phyloP scores from a whole-genome alignment of 2,797 vertebrate species.

The Neosilurus mollespiculum region DNA sequence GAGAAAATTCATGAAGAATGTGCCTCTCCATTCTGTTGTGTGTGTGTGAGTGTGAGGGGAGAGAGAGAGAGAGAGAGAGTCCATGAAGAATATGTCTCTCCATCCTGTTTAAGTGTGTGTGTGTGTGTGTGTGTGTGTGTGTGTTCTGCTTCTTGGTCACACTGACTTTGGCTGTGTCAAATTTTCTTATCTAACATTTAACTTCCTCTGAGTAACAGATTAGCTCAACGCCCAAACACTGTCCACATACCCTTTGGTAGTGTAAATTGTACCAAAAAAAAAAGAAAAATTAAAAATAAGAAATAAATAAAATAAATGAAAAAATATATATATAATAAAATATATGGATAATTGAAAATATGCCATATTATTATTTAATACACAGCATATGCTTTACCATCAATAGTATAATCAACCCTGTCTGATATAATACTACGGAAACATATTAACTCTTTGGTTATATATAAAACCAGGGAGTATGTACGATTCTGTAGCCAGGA shows the following conservation, averaged over 20 bases:
- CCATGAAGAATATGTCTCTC: too few species aligned
- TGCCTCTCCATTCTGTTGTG: too few species aligned
- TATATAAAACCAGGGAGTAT: background rate
- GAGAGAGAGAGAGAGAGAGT: too few species aligned
- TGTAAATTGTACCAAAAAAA: background rate
- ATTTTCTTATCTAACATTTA: background rate
- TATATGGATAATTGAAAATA: background rate
- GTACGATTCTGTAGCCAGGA: background rate
- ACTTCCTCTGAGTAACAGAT: slow-evolving; percentile 34
- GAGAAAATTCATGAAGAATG: too few species aligned
- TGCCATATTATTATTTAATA: background rate
- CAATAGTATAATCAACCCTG: background rate
- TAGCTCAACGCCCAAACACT: slow-evolving; percentile 46
- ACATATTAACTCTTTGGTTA: background rate
- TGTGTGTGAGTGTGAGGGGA: too few species aligned
- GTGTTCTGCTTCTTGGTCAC: background rate
- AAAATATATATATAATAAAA: too few species aligned
- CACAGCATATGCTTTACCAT: background rate
- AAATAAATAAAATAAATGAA: too few species aligned
- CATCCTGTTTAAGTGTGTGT: too few species aligned
- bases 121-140: slow-evolving; percentile 3
- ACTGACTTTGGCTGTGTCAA: background rate
- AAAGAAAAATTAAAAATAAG: too few species aligned
- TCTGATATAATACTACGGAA: background rate
- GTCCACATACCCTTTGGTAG: slow-evolving; percentile 49